Evolutionary conservation across 2,113 vertebrate species (phyloP).

Genomic region (Mirza zaza): DNA sequence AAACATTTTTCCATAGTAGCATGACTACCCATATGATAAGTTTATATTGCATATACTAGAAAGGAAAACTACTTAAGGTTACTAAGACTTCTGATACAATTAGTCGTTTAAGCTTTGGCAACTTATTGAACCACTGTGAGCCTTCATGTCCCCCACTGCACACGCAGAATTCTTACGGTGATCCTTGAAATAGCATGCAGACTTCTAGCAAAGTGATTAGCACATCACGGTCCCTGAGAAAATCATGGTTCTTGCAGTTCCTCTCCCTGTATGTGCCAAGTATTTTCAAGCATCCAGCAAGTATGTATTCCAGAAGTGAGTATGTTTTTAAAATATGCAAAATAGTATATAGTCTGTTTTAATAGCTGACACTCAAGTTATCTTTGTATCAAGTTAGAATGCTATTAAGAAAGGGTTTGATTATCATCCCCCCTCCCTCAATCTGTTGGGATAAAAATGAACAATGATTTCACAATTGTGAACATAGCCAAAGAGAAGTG

Average conservation of each 20-base stretch:
- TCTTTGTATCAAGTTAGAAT: background rate
- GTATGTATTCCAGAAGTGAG: background rate
- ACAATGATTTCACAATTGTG: background rate
- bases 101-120: background rate
- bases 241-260: background rate
- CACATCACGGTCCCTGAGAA: background rate
- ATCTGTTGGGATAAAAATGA: background rate
- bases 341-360: background rate
- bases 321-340: background rate
- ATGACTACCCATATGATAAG: background rate
- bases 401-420: background rate
- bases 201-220: background rate
- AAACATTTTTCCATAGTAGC: background rate
- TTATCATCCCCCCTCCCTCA: background rate
- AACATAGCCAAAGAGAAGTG: background rate
- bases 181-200: background rate
- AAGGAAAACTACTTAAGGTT: background rate
- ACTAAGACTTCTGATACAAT: background rate
- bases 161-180: background rate
- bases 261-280: background rate
- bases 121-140: background rate
- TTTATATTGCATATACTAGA: background rate
- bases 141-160: background rate
- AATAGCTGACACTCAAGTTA: background rate
- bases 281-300: constrained; percentile 19